phyloP scores from a whole-genome alignment of 2,113 vertebrate genomes.

The Rhea pennata region DNA sequence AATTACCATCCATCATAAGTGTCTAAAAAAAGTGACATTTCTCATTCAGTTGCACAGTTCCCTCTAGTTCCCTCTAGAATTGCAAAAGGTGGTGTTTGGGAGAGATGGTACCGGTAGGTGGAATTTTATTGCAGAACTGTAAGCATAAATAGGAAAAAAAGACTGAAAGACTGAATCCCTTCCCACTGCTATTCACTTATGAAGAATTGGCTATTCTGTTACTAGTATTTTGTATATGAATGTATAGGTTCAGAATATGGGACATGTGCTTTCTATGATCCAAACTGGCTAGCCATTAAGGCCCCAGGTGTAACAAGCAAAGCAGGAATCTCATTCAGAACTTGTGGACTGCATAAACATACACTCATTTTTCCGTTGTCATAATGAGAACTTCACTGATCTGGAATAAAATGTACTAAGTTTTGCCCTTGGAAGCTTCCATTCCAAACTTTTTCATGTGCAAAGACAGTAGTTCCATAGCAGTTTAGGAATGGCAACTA shows the following conservation, averaged over 20 bases:
- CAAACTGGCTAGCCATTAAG: background rate
- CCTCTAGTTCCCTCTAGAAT: background rate
- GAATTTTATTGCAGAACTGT: background rate
- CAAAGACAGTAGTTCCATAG: background rate
- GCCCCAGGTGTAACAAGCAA: background rate
- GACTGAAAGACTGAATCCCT: background rate
- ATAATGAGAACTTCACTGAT: background rate
- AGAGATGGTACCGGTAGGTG: background rate
- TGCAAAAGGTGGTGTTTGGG: background rate
- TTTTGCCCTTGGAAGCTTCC: background rate
- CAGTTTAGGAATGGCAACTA: background rate
- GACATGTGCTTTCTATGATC: background rate
- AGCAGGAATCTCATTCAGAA: background rate
- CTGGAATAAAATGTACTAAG: rapidly evolving
- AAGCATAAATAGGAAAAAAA: background rate
- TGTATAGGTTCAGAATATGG: background rate
- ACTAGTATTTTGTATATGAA: background rate
- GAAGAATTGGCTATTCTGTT: background rate
- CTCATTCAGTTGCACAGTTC: background rate
- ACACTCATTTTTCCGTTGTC: background rate
- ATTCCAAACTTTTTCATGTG: background rate
- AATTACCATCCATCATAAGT: background rate
- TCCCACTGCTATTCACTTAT: background rate
- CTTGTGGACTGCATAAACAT: background rate
- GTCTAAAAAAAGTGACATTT: background rate